phyloP scores from a whole-genome alignment of 2,113 vertebrate species.

The Urocolius indicus region DNA sequence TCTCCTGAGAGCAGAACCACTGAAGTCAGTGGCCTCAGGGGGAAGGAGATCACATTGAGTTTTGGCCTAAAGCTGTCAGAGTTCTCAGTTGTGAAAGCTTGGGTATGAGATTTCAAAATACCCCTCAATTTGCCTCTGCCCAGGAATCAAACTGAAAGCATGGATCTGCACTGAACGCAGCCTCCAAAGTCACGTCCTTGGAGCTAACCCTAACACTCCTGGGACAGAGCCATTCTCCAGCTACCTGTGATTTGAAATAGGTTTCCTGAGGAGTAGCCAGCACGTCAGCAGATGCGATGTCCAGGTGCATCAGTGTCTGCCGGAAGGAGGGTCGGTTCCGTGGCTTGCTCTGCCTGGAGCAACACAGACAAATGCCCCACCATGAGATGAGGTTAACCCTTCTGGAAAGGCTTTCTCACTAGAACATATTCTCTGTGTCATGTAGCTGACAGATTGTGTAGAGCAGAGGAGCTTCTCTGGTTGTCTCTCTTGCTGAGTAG shows the following conservation, averaged over 20 bases:
- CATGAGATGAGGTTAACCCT: not conserved
- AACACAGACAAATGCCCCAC: not conserved
- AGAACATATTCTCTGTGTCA: not conserved
- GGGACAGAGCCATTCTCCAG: not conserved
- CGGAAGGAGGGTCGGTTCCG: slow-evolving; percentile 96
- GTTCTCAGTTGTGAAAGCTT: not conserved
- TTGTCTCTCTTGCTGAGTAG: not conserved
- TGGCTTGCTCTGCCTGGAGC: slow-evolving; percentile 93
- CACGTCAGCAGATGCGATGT: slow-evolving; percentile 94
- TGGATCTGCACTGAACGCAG: not conserved
- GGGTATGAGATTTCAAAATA: not conserved
- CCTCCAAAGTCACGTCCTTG: not conserved
- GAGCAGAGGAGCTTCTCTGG: not conserved
- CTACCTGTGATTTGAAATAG: slow-evolving; percentile 98
- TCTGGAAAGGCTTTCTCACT: not conserved
- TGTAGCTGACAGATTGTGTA: not conserved
- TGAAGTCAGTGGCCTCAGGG: not conserved
- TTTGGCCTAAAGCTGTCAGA: not conserved
- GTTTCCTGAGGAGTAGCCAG: slow-evolving; percentile 96
- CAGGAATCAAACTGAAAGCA: not conserved
- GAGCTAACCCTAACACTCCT: not conserved
- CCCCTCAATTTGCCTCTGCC: not conserved
- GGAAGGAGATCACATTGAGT: not conserved
- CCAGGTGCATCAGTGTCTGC: slow-evolving; percentile 96
- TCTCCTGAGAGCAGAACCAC: not conserved